Evolutionary conservation across 2,888 invertebrate genomes (phyloP).

Genomic region (Brenthis hecate): DNA sequence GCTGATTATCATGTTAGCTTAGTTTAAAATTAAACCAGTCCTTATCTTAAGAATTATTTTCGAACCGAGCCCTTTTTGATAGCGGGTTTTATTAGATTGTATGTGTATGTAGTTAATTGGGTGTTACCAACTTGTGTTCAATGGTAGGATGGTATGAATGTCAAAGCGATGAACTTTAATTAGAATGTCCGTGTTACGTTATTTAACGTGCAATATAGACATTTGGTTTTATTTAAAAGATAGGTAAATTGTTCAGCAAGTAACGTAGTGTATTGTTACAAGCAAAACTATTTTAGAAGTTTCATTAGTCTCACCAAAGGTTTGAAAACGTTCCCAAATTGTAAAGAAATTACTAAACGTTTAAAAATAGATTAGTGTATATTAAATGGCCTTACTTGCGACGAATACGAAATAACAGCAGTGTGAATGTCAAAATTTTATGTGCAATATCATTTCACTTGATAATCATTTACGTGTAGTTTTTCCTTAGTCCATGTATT

Average conservation of each 20-base stretch:
- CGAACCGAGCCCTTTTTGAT: slow-evolving; percentile 77
- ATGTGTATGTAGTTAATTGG: slow-evolving; percentile 71
- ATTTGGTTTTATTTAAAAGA: slow-evolving; percentile 51
- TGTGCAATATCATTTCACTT: slow-evolving; percentile 82
- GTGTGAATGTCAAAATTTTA: slow-evolving; percentile 82
- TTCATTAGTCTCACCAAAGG: slow-evolving; percentile 77
- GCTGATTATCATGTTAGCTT: slow-evolving; percentile 74
- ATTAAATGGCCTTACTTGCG: slow-evolving; percentile 82
- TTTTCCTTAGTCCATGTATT: slow-evolving; percentile 71
- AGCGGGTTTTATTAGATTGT: slow-evolving; percentile 74
- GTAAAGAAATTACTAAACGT: slow-evolving; percentile 81
- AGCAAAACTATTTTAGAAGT: slow-evolving; percentile 73
- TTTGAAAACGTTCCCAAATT: slow-evolving; percentile 77
- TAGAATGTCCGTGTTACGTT: slow-evolving; percentile 80
- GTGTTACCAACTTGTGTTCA: slow-evolving; percentile 72
- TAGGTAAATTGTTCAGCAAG: slow-evolving; percentile 61
- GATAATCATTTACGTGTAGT: slow-evolving; percentile 69
- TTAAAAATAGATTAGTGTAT: slow-evolving; percentile 83
- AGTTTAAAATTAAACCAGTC: slow-evolving; percentile 64
- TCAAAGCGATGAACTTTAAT: slow-evolving; percentile 82
- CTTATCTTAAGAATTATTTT: slow-evolving; percentile 74
- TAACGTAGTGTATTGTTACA: slow-evolving; percentile 69
- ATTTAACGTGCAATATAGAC: slow-evolving; percentile 77
- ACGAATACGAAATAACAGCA: slow-evolving; percentile 82
- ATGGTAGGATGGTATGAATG: slow-evolving; percentile 80